Percentiles rank a stretch among this genome's conserved stretches.
Conservation (phyloP, 2,888 invertebrate genomes). For the Protodeltote pygarga region DNA sequence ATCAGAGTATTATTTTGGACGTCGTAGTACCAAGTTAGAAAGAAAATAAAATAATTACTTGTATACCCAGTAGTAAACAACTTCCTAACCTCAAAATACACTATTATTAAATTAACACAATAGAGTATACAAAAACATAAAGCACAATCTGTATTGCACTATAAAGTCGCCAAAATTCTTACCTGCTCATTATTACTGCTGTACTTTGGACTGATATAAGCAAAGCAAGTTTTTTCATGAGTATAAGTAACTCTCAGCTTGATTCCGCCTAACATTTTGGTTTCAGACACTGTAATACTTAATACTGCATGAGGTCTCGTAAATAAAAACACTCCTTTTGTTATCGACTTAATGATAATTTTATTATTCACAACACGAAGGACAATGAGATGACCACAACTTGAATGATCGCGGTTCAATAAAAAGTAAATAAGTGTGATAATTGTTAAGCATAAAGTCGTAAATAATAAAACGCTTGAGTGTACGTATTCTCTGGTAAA, state of each 20-base stretch:
- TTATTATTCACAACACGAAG: constrained; percentile 27
- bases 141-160: not conserved
- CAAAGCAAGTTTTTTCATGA: constrained; percentile 80
- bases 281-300: constrained; percentile 6
- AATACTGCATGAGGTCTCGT: constrained; percentile 8
- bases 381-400: constrained; percentile 42
- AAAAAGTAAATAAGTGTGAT: not conserved
- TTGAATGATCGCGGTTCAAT: constrained; percentile 18
- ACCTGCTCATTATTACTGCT: constrained; percentile 78
- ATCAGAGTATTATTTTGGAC: not conserved
- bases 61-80: constrained; percentile 38
- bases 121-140: not conserved
- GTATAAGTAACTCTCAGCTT: constrained; percentile 72
- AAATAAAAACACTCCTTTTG: constrained; percentile 3
- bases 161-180: constrained; percentile 29
- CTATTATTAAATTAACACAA: not conserved
- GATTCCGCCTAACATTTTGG: constrained; percentile 74
- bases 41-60: not conserved
- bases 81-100: constrained; percentile 46
- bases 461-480: too few relatives aligned
- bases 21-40: not conserved
- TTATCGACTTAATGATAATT: constrained; percentile 18
- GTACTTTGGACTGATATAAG: constrained; percentile 80
- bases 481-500: too few relatives aligned
- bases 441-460: not conserved